A percentile compares a stretch with the other conserved stretches of the same genome.
phyloP scores from a whole-genome alignment of 2,113 vertebrate species.

The Chloropsis hardwickii region DNA sequence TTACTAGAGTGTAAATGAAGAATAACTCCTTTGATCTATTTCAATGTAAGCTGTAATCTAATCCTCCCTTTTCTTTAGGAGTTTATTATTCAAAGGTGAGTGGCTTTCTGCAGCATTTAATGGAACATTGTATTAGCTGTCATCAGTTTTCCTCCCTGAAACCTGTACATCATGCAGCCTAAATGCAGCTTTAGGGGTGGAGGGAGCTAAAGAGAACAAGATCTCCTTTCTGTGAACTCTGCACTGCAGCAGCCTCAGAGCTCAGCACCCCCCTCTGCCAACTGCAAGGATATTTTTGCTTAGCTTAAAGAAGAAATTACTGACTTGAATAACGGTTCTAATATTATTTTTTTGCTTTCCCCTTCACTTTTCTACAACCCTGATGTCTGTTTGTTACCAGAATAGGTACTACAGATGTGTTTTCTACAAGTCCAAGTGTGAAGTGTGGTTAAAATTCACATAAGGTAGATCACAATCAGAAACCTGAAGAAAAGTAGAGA shows the following conservation, averaged over 20 bases:
- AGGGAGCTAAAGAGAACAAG: not conserved
- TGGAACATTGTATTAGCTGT: not conserved
- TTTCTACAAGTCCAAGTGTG: not conserved
- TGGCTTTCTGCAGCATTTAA: not conserved
- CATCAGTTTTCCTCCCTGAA: not conserved
- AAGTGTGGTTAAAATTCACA: not conserved
- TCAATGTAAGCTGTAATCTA: not conserved
- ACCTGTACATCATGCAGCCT: not conserved
- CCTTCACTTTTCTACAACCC: not conserved
- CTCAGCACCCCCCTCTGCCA: not conserved
- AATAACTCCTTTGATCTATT: not conserved
- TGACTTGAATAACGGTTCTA: not conserved
- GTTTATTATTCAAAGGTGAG: not conserved
- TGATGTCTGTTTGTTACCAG: not conserved
- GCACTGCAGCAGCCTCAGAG: not conserved
- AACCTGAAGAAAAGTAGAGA: not conserved
- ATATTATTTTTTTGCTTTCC: not conserved
- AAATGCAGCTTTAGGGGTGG: not conserved
- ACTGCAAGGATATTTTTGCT: not conserved
- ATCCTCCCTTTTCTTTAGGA: slow-evolving; percentile 5
- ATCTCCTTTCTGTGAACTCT: not conserved
- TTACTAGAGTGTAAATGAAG: not conserved
- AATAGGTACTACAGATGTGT: not conserved
- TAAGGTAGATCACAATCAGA: not conserved
- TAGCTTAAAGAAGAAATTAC: not conserved